Evolutionary conservation across 2,113 vertebrate species (phyloP), one percentile per base, ranked within the genome.

Genomic region (Amblyornis subalaris): DNA sequence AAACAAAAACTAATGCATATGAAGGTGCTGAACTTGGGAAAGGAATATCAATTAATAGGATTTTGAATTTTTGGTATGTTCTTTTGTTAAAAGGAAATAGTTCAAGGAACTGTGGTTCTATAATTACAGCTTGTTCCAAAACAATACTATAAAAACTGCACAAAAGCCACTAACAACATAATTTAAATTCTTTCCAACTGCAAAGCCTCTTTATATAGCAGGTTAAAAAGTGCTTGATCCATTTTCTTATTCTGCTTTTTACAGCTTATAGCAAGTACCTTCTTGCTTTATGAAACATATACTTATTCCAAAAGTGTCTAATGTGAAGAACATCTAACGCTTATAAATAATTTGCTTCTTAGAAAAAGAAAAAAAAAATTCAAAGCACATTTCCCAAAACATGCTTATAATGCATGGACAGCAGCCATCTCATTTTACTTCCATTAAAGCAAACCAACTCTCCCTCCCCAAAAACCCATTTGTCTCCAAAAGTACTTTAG

Each of bases 231-330:
- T 67, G 48, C 14, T 85, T 33, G 36, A 85, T 89, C 47, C 7
- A 62, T 90, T 96, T 91, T 80, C 82, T 95, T 25, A 62, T 38
- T 83, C 38, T 85, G 24, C 29, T 69, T 87, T 83, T 80, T n/a
- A 73, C 24, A 69, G 21, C 44, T 79, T 50, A 21, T 6, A 76
- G 7, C 5, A 85, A 65, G 94, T 51, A 47, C 4, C 9, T 47
- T 78, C 73, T 42, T 69, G 61, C 42, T 87, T 93, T 93, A 91
- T 73, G 50, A 93, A 96, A 96, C 7, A 23, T 17, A 90, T 9
- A 48, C 18, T 90, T 90, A 85, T 79, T 73, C 77, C 20, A 60
- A 83, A 93, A 54, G 69, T 51, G 31, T 42, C 23, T 58, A 33
- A 38, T 79, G 47, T n/a, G 18, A 76, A 84, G 33, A 80, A 71